phyloP scores from a whole-genome alignment of 2,888 invertebrate species.

The Macaria liturata region DNA sequence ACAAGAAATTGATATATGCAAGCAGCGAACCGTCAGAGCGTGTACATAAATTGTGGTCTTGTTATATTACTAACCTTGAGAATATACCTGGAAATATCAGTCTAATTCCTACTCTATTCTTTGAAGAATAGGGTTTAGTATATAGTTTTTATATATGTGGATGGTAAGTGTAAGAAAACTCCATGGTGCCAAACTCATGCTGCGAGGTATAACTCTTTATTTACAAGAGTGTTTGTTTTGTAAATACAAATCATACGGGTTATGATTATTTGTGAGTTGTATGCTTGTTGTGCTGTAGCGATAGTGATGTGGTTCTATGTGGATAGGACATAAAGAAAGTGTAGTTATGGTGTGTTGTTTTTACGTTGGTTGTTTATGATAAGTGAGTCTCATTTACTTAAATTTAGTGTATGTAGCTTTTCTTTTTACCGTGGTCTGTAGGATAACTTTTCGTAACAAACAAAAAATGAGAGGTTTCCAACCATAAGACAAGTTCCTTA shows the following conservation, averaged over 20 bases:
- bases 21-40: conserved; percentile 45
- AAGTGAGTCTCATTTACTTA: too few species aligned
- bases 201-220: conserved; percentile 67
- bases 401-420: too few species aligned
- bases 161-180: conserved; percentile 40
- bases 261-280: conserved; percentile 27
- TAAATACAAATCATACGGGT: conserved; percentile 63
- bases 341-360: too few species aligned
- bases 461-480: too few species aligned
- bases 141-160: neutral
- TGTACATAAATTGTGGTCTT: conserved; percentile 52
- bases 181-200: conserved; percentile 64
- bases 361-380: too few species aligned
- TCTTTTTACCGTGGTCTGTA: too few species aligned
- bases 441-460: too few species aligned
- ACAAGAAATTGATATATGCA: conserved; percentile 70
- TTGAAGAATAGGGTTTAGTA: neutral
- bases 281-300: conserved; percentile 37
- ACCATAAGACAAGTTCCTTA: too few species aligned
- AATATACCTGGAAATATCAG: conserved; percentile 26
- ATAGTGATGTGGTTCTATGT: conserved; percentile 32
- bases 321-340: too few species aligned
- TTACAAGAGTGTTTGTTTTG: conserved; percentile 74
- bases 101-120: conserved; percentile 38
- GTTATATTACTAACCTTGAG: conserved; percentile 55